Evolutionary conservation across 2,113 vertebrate genomes (phyloP), one percentile per base, ranked within the genome.

Genomic region (Sceloporus tristichus): DNA sequence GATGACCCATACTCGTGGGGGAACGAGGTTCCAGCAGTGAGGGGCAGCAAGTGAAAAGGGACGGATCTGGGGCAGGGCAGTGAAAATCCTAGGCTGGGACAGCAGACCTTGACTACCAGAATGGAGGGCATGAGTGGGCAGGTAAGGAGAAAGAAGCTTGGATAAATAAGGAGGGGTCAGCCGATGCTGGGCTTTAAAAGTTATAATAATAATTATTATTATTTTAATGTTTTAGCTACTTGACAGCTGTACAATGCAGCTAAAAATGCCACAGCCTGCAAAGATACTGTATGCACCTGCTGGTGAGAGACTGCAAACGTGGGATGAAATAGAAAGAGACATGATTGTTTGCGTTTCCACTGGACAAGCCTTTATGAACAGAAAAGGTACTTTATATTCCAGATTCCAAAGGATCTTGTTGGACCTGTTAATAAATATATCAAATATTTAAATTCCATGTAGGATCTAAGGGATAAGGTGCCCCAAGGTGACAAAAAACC

Each of bases 331-430:
- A 74, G 92, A 94, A 29, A 81, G 90, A 27, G 77, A 94, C 83
- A 82, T 77, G 91, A 76, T 74, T 80, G 74, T 96, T 29, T 92
- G 95, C 62, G 92, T 92, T 90, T 95, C 96, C 62, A 40, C 85
- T 14, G 94, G 94, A 90, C 90, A 80, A 19, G 66, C 85, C 19
- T 95, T 94, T 75, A 34, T 86, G 42, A 95, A 76, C 18, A 62
- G 88, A 19, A 86, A 91, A 95, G 95, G 93, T 96, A 93, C 79
- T 81, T 70, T 18, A 70, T 66, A 23, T 19, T 18, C 59, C 29
- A 54, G 1, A 65, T 91, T 91, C 62, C 48, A n/a, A 23, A 75
- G 23, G 10, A 82, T 68, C 2, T 48, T 75, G 16, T 66, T 29
- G 53, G 25, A 10, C 42, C 29, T 73, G 62, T 2, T 34, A 14